Conservation (phyloP, 2,888 invertebrate genomes). For the Argynnis bischoffii region DNA sequence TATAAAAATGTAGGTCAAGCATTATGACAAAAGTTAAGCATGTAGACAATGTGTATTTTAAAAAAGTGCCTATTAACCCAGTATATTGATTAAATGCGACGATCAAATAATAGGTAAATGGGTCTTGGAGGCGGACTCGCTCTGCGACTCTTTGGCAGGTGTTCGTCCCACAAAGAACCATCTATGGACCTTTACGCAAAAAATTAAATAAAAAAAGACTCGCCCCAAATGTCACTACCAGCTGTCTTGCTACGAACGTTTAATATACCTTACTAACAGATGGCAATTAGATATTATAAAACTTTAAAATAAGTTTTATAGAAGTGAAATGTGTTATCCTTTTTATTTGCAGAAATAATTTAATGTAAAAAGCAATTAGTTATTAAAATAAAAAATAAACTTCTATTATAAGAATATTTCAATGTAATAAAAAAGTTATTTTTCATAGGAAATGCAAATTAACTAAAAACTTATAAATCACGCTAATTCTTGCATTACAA, state of each 20-base stretch:
- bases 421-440: too few species aligned
- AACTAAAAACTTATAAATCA: slow-evolving; percentile 21
- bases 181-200: slow-evolving; percentile 56
- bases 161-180: slow-evolving; percentile 63
- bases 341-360: too few species aligned
- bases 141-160: slow-evolving; percentile 62
- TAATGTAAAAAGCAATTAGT: neutral
- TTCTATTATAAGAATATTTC: too few species aligned
- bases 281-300: too few species aligned
- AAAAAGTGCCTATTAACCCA: too few species aligned
- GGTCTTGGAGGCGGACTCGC: slow-evolving; percentile 54
- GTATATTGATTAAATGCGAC: neutral
- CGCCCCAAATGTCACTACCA: slow-evolving; percentile 71
- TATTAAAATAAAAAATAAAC: slow-evolving; percentile 9
- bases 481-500: slow-evolving; percentile 23
- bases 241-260: slow-evolving; percentile 66
- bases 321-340: too few species aligned
- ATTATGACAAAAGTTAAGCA: too few species aligned
- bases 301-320: too few species aligned
- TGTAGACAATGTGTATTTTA: too few species aligned
- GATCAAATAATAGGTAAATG: slow-evolving; percentile 29
- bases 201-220: slow-evolving; percentile 57
- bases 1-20: too few species aligned
- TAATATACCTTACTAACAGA: slow-evolving; percentile 16
- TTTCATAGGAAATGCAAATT: neutral